A percentile compares a stretch with the other conserved stretches of the same genome.
These are phyloP conservation scores for Seriola dumerili DNA, from an alignment of 2,113 vertebrate species.

Conservation along the genomic window DNA sequence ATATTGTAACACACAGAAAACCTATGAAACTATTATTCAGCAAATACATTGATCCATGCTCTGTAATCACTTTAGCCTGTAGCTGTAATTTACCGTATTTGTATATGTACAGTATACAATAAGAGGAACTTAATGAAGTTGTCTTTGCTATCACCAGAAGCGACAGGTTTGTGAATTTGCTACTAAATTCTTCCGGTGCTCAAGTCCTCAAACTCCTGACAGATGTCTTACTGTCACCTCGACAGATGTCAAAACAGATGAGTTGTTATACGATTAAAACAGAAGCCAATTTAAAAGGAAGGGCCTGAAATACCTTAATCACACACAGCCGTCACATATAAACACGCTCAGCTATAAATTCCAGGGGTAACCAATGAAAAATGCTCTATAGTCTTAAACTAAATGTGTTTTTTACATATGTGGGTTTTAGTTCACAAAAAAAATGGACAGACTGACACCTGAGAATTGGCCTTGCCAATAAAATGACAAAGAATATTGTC, in stretches of 20 bases:
- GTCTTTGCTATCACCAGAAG: neutral
- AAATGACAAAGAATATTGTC: neutral
- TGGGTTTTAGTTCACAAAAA: neutral
- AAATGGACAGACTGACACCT: neutral
- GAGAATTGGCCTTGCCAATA: neutral
- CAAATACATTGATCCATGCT: conserved; percentile 10
- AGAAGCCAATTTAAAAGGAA: conserved; percentile 1
- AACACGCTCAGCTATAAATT: neutral
- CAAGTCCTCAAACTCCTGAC: neutral
- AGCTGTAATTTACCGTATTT: neutral
- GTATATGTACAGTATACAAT: neutral
- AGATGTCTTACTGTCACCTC: conserved; percentile 45
- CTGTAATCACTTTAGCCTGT: conserved; percentile 8
- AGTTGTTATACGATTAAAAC: conserved; percentile 18
- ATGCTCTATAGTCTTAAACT: neutral
- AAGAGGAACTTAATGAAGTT: neutral
- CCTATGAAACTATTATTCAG: neutral
- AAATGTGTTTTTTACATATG: neutral
- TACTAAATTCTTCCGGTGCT: neutral
- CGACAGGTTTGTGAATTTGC: conserved; percentile 8
- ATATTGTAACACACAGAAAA: conserved; percentile 2
- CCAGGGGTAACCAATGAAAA: neutral
- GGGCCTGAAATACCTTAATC: neutral
- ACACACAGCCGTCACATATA: neutral
- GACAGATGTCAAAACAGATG: conserved; percentile 35